Conservation (phyloP, 2,113 vertebrate species). For the Embiotoca jacksoni region DNA sequence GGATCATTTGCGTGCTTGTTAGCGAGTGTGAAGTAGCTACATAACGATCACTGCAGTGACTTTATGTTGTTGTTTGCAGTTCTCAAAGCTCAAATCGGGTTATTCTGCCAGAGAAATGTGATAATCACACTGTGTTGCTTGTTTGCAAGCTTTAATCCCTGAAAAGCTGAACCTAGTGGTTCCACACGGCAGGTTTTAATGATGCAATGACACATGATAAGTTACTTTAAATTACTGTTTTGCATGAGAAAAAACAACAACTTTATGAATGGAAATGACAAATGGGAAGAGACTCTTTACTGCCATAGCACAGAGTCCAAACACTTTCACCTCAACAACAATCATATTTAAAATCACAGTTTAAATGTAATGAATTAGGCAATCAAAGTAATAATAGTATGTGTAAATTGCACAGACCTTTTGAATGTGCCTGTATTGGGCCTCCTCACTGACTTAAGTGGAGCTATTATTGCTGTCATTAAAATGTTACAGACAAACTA, state of each 20-base stretch:
- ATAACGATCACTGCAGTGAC: slow-evolving; percentile 50
- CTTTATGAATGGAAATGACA: not conserved
- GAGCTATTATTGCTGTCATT: not conserved
- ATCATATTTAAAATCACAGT: too few relatives aligned
- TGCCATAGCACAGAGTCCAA: not conserved
- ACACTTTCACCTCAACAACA: too few relatives aligned
- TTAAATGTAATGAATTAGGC: too few relatives aligned
- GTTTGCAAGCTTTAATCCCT: slow-evolving; percentile 37
- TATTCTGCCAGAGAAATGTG: slow-evolving; percentile 43
- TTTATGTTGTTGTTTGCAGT: slow-evolving; percentile 53
- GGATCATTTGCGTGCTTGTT: slow-evolving; percentile 57
- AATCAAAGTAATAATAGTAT: not conserved
- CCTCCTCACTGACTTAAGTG: not conserved
- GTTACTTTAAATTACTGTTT: slow-evolving; percentile 22
- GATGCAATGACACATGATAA: not conserved
- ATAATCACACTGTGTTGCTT: slow-evolving; percentile 43
- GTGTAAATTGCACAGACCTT: not conserved
- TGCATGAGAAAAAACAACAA: slow-evolving; percentile 26
- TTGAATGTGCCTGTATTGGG: not conserved
- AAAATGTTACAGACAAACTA: not conserved
- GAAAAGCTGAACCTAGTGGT: slow-evolving; percentile 30
- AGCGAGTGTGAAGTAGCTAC: slow-evolving; percentile 51
- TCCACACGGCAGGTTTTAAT: slow-evolving; percentile 43
- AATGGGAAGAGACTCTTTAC: not conserved
- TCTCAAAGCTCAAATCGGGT: slow-evolving; percentile 33